Percentiles rank a stretch among this genome's conserved stretches.
Evolutionary conservation across 2,113 vertebrate genomes (phyloP).

Genomic region (Marmota monax): DNA sequence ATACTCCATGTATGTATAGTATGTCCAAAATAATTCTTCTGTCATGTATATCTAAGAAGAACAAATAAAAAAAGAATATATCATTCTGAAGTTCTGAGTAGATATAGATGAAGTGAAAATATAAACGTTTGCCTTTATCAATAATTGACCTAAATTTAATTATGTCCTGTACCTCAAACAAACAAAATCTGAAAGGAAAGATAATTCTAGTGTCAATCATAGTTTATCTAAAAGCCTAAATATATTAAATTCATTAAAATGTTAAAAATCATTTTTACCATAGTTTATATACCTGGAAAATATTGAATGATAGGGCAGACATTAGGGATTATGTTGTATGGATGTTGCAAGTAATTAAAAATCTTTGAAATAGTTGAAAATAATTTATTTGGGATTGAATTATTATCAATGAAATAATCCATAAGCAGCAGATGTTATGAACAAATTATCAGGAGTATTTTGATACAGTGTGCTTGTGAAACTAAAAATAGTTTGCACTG

Average conservation of each 20-base stretch:
- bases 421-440: neutral
- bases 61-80: too few relatives aligned
- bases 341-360: conserved; percentile 49
- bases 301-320: neutral
- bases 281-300: neutral
- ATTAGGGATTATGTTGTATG: conserved; percentile 11
- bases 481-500: conserved; percentile 14
- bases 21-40: too few relatives aligned
- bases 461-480: conserved; percentile 15
- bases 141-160: conserved; percentile 49
- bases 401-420: neutral
- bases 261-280: neutral
- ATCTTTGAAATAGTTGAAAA: conserved; percentile 33
- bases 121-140: neutral
- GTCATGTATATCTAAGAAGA: too few relatives aligned
- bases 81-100: conserved; percentile 9
- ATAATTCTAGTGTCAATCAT: neutral
- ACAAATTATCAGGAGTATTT: conserved; percentile 17
- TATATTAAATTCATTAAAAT: conserved; percentile 44
- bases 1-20: too few relatives aligned
- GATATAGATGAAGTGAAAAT: conserved; percentile 52
- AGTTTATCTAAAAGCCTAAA: neutral
- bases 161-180: neutral
- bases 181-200: conserved; percentile 46
- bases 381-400: conserved; percentile 29